These are phyloP conservation scores for Rhincodon typus DNA, from an alignment of 2,797 vertebrate species.

Conservation along the genomic window DNA sequence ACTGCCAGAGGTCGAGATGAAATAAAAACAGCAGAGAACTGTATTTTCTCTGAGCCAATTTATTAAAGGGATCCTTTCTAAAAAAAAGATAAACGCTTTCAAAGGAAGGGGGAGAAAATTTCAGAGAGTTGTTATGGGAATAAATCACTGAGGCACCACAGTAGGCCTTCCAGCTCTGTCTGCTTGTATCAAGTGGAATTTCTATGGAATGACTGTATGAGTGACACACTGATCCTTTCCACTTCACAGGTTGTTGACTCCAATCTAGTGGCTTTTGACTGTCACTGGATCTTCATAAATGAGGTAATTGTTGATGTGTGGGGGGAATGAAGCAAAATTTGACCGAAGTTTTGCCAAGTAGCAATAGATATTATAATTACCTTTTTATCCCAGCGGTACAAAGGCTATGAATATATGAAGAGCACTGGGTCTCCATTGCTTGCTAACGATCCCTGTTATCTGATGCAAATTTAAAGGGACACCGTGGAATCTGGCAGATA, in stretches of 20 bases:
- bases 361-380: constrained; percentile 29
- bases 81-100: not conserved
- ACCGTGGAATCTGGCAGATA: not conserved
- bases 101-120: not conserved
- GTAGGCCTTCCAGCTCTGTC: not conserved
- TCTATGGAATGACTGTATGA: constrained; percentile 34
- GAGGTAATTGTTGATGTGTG: constrained; percentile 72
- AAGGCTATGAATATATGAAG: not conserved
- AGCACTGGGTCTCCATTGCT: not conserved
- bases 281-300: constrained; percentile 99
- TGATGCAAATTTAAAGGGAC: not conserved
- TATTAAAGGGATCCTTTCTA: not conserved
- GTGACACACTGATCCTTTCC: constrained; percentile 58
- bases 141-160: not conserved
- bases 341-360: constrained; percentile 39
- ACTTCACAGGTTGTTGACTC: constrained; percentile 90
- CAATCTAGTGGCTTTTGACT: constrained; percentile 96
- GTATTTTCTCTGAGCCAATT: not conserved
- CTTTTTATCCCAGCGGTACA: not conserved
- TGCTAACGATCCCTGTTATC: not conserved
- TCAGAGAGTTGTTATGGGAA: not conserved
- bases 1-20: not conserved
- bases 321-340: constrained; percentile 32
- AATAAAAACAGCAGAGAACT: not conserved
- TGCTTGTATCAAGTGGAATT: not conserved